Evolutionary conservation across 1,140 invertebrate genomes (phyloP).

Genomic region (Papilio polyxenes): DNA sequence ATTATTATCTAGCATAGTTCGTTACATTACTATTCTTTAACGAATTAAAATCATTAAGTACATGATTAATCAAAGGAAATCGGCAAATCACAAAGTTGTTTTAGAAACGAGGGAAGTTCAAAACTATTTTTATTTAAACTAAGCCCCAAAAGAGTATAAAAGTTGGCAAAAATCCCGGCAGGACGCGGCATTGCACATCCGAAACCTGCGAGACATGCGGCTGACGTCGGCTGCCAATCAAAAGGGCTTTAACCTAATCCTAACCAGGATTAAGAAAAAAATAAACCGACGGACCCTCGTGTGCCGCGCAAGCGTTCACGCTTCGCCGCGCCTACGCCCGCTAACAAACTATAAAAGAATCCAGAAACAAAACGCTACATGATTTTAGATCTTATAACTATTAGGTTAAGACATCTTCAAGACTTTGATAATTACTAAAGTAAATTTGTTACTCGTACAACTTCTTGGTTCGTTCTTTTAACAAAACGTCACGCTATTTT

Average conservation of each 20-base stretch:
- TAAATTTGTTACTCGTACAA: conserved; percentile 42
- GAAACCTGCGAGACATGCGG: conserved; percentile 68
- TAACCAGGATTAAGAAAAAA: conserved; percentile 77
- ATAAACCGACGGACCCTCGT: conserved; percentile 70
- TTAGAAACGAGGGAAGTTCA: neutral
- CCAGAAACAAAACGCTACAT: neutral
- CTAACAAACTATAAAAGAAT: conserved; percentile 39
- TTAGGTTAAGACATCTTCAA: conserved; percentile 5
- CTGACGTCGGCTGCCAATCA: conserved; percentile 78
- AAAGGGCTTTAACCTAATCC: conserved; percentile 77
- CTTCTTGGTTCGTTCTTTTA: conserved; percentile 22
- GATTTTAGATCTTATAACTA: conserved; percentile 40
- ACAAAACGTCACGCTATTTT: conserved; percentile 30
- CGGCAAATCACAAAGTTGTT: neutral
- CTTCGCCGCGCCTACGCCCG: conserved; percentile 62
- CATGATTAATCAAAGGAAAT: neutral
- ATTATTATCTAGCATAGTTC: too few relatives aligned
- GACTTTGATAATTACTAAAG: conserved; percentile 32
- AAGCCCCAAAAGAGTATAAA: conserved; percentile 43
- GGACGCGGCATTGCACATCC: conserved; percentile 51
- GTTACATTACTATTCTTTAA: too few relatives aligned
- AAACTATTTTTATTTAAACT: conserved; percentile 1
- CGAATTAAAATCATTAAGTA: too few relatives aligned
- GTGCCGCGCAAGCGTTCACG: conserved; percentile 73
- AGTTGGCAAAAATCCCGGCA: conserved; percentile 48